A percentile compares a stretch with the other conserved stretches of the same genome.
Evolutionary conservation across 2,797 vertebrate species (phyloP).

Genomic region (Mareca penelope): DNA sequence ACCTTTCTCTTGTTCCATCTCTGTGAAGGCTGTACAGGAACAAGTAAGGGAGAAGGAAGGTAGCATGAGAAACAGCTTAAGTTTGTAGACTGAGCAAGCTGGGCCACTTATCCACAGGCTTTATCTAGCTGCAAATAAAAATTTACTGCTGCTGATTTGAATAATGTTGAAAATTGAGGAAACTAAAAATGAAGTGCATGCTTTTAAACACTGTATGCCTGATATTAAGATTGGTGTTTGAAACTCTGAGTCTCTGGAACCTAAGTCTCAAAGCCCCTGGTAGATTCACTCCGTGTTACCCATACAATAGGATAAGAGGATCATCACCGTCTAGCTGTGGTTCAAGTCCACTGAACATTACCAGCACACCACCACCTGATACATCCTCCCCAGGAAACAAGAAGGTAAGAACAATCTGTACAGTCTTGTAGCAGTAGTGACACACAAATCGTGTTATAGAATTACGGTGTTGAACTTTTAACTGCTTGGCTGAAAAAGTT

Average conservation of each 20-base stretch:
- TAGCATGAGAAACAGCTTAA: not conserved
- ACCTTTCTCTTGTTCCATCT: not conserved
- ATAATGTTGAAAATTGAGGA: not conserved
- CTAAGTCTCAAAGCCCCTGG: not conserved
- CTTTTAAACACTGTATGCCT: not conserved
- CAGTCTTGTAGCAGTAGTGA: not conserved
- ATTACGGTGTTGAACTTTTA: not conserved
- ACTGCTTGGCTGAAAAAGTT: not conserved
- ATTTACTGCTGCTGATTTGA: not conserved
- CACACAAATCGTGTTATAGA: not conserved
- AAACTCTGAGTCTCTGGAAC: not conserved
- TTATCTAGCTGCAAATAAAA: not conserved
- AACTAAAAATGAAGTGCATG: not conserved
- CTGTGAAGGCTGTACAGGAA: not conserved
- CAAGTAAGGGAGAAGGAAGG: not conserved
- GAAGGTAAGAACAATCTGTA: slow-evolving; percentile 82
- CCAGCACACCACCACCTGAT: slow-evolving; percentile 94
- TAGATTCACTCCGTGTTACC: not conserved
- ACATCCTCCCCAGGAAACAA: slow-evolving; percentile 94
- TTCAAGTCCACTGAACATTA: slow-evolving; percentile 96
- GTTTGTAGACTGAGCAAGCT: not conserved
- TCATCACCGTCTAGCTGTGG: slow-evolving; percentile 97
- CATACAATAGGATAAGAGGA: slow-evolving; percentile 88
- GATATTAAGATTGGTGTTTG: not conserved
- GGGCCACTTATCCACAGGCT: not conserved